Base-by-base conservation (phyloP, 2,888 invertebrate species). In the Zygaena filipendulae region DNA sequence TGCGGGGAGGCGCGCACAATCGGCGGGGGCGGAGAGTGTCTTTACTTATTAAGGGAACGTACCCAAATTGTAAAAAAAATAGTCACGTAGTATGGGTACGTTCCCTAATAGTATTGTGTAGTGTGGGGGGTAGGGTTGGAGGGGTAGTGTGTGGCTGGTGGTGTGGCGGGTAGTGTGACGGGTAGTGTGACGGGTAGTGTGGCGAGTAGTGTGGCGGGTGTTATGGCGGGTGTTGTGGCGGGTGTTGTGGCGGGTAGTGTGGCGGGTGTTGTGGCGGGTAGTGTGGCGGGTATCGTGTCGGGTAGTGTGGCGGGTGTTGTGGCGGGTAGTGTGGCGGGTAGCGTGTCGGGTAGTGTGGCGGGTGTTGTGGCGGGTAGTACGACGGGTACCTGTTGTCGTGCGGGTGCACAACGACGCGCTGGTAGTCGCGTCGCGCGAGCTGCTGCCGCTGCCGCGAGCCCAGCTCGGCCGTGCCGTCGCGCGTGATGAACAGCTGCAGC, bases 401-500 rank as follows among this genome's bases (percentile, higher is more conserved):
- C 42, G 72, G 71, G 27, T 68, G 70, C 52, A 72, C 59, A 48
- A 64, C 69, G 30, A 72, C 72, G 30, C 74, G 68, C 57, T 66
- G 68, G 60, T 60, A 62, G 67, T 64, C 66, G 29, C 59, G 51
- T 23, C 69, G 58, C 43, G 64, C 52, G 23, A 52, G 84, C 82
- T 88, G 89, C 67, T 87, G 87, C 50, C 91, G 90, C 39, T 90
- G 92, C 50, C 92, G 90, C 47, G 88, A 88, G 43, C 93, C 92
- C 44, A 95, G 81, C 27, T 92, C 90, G 18, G 94, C 91, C 30
- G 92, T 92, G 35, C 94, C 94, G 77, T 95, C 94, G 66, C 92
- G 91, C 32, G 89, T 88, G 45, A 96, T 93, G 68, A 90, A 94
- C 56, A 96, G 80, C 74, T 95, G 92, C 47, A 96, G 84, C 3